These are phyloP conservation scores for Pterocles burchelli DNA, from an alignment of 2,113 vertebrate genomes.

Conservation along the genomic window DNA sequence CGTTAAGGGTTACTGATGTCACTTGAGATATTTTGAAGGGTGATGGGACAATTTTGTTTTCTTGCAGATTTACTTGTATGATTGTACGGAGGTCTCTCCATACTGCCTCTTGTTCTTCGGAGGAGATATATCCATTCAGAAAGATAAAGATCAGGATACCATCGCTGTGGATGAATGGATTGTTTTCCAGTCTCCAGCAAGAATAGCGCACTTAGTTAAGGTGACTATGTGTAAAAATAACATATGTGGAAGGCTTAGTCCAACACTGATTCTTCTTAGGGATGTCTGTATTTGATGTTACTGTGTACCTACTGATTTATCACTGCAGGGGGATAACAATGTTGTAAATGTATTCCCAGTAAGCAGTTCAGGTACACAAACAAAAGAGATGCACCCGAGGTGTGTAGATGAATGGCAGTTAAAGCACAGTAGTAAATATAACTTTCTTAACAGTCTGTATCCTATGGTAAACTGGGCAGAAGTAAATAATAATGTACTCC, in stretches of 20 bases:
- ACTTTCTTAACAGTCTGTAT: not conserved
- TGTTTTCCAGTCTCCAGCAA: constrained; percentile 92
- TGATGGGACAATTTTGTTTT: not conserved
- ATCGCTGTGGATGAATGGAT: constrained; percentile 97
- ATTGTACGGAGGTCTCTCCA: constrained; percentile 97
- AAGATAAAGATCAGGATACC: constrained; percentile 91
- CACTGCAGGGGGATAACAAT: not conserved
- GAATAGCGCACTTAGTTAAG: constrained; percentile 94
- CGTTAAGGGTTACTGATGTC: not conserved
- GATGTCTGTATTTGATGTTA: not conserved
- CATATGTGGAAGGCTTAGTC: not conserved
- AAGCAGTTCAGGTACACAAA: not conserved
- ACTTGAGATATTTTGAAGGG: not conserved
- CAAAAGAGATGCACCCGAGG: not conserved
- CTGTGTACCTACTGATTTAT: not conserved
- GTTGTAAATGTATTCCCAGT: not conserved
- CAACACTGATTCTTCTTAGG: not conserved
- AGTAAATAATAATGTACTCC: not conserved
- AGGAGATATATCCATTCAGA: constrained; percentile 96
- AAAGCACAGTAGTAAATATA: not conserved
- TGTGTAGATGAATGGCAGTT: not conserved
- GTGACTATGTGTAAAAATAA: constrained; percentile 57
- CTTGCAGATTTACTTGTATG: constrained; percentile 94
- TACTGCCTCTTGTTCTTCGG: constrained; percentile 97
- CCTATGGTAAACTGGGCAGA: not conserved